These are phyloP conservation scores for Condylura cristata DNA, from an alignment of 2,113 vertebrate genomes.

Conservation along the genomic window DNA sequence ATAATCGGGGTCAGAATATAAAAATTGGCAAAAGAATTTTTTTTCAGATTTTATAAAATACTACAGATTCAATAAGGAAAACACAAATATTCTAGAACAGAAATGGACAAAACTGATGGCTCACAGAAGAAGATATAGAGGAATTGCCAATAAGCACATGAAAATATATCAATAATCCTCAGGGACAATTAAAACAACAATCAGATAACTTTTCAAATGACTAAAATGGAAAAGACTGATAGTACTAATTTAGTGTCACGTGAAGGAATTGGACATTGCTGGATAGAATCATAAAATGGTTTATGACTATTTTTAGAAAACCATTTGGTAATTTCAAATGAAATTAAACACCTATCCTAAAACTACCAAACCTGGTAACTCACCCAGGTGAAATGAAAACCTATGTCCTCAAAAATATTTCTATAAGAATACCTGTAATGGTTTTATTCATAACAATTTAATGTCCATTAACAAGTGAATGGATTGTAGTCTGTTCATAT, in stretches of 20 bases:
- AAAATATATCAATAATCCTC: not conserved
- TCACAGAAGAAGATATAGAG: not conserved
- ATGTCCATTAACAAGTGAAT: not conserved
- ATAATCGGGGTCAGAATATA: not conserved
- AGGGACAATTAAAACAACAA: not conserved
- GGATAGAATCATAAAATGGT: not conserved
- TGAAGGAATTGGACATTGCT: not conserved
- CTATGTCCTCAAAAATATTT: not conserved
- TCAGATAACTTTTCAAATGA: not conserved
- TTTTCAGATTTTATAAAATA: not conserved
- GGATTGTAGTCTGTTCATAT: no score
- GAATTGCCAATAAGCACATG: not conserved
- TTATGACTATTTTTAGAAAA: not conserved
- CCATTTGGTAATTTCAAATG: not conserved
- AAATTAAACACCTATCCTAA: not conserved
- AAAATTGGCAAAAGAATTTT: not conserved
- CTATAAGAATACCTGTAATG: not conserved
- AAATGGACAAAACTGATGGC: not conserved
- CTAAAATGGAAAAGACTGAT: not conserved
- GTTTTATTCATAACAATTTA: not conserved
- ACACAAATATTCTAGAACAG: not conserved
- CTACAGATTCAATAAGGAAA: not conserved
- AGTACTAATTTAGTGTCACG: not conserved
- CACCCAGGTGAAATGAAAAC: not conserved
- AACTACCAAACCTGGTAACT: not conserved